phyloP scores from a whole-genome alignment of 2,888 invertebrate species.

The Ophioninae sp. region DNA sequence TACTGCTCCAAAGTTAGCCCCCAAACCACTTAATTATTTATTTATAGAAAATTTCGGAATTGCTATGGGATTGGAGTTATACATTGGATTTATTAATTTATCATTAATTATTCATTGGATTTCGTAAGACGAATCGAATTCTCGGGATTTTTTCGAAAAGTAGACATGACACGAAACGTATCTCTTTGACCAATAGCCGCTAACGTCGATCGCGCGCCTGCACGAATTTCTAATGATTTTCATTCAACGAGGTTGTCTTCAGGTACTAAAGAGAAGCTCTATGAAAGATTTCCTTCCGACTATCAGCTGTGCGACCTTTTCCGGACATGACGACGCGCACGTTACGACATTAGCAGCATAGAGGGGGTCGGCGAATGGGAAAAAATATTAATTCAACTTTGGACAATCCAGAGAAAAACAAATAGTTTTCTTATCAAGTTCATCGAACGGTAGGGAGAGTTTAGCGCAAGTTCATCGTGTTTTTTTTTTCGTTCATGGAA shows the following conservation, averaged over 20 bases:
- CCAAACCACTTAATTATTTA: too few species aligned
- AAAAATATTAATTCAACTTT: slow-evolving; percentile 26
- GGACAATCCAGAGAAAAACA: background rate
- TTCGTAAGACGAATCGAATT: background rate
- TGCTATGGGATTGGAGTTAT: background rate
- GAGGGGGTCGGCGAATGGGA: slow-evolving; percentile 13
- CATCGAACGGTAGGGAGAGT: slow-evolving; percentile 5
- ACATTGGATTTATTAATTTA: background rate
- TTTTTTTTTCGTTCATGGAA: slow-evolving; percentile 68
- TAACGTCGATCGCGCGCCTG: background rate
- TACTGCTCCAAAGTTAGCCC: background rate
- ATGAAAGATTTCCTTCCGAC: slow-evolving; percentile 6
- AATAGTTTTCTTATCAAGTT: background rate
- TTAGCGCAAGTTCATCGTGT: background rate
- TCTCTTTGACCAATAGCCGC: slow-evolving; percentile 14
- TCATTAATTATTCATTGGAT: background rate
- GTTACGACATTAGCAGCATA: slow-evolving; percentile 25
- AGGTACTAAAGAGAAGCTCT: slow-evolving; percentile 14
- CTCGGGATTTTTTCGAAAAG: slow-evolving; percentile 3
- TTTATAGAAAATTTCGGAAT: too few species aligned
- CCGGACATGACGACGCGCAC: slow-evolving; percentile 44
- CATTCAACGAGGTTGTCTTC: slow-evolving; percentile 21
- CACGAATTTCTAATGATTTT: slow-evolving; percentile 23
- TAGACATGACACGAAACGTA: slow-evolving; percentile 9
- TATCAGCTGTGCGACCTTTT: slow-evolving; percentile 28